Evolutionary conservation across 2,113 vertebrate species (phyloP), one percentile per base, ranked within the genome.

Genomic region (Psettodes erumei): DNA sequence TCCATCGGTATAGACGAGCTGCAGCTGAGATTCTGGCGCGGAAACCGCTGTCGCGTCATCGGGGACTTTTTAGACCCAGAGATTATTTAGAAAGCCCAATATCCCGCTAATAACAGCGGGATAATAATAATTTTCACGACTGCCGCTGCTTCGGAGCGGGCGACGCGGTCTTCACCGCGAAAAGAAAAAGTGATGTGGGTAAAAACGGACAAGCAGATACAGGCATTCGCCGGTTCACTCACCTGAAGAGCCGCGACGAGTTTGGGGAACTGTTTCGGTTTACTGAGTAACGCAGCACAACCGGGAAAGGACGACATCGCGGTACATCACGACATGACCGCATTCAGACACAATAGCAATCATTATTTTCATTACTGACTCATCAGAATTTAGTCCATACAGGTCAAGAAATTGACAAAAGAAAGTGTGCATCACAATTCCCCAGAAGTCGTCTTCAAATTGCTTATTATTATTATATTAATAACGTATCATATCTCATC

Each of bases 121-220:
- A 2, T 3, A 40, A 23, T 5, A 54, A 23, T n/a, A n/a, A n/a
- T 45, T n/a, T n/a, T n/a, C 37, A 64, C 27, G 18, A 35, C 2
- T 19, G 13, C 47, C 4, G 25, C 23, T 40, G 18, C 18, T 66
- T 48, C 5, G 15, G 2, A 6, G 59, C 32, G 35, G 42, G 33
- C 32, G n/a, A 51, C 23, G 13, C 13, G 8, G 19, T n/a, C 72
- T 56, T 51, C 30, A 21, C 30, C 0, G 1, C 12, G n/a, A 51
- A 42, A 12, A 59, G 16, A 37, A 35, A 40, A 56, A 27, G 4
- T 16, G 32, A 55, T 25, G 21, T 32, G 25, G 3, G 32, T 60
- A 60, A 45, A 71, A 35, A n/a, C 11, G 2, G 30, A 67, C 38
- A 78, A 50, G 50, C 38, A 56, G 25, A 25, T 40, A 71, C 61